Evolutionary conservation across 1,140 invertebrate genomes (phyloP).

Genomic region (Ips nitidus): DNA sequence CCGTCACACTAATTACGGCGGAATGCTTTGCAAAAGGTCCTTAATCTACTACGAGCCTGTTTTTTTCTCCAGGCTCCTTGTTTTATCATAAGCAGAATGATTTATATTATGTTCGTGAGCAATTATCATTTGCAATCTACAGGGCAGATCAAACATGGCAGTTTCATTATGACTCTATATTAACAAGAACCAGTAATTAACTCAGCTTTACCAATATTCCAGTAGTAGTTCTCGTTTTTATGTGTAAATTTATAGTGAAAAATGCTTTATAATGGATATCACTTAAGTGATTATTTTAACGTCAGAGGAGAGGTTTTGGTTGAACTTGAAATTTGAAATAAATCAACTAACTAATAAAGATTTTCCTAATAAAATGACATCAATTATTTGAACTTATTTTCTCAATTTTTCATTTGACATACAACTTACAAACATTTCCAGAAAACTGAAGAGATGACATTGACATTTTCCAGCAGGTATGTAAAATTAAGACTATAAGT

Average conservation of each 20-base stretch:
- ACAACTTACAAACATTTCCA: too few relatives aligned
- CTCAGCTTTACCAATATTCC: not conserved
- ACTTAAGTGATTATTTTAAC: too few relatives aligned
- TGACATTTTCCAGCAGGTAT: not conserved
- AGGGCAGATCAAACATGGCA: conserved; percentile 16
- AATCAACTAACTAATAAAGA: too few relatives aligned
- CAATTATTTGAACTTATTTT: too few relatives aligned
- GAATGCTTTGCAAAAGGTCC: conserved; percentile 41
- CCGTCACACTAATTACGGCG: conserved; percentile 41
- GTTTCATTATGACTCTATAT: conserved; percentile 5
- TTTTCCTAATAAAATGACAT: too few relatives aligned
- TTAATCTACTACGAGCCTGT: conserved; percentile 36
- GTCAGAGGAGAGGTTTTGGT: too few relatives aligned
- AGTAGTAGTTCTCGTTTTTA: too few relatives aligned
- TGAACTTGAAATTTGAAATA: too few relatives aligned
- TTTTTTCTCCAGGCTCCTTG: conserved; percentile 32
- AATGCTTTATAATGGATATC: too few relatives aligned
- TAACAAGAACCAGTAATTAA: not conserved
- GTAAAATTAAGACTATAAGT: too few relatives aligned
- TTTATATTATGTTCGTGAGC: conserved; percentile 32
- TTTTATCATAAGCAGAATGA: conserved; percentile 33
- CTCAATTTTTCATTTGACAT: too few relatives aligned
- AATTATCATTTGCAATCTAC: conserved; percentile 24
- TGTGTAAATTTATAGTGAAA: too few relatives aligned
- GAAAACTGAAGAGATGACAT: not conserved